Evolutionary conservation across 2,888 invertebrate genomes (phyloP).

Genomic region (Pimpla rufipes): DNA sequence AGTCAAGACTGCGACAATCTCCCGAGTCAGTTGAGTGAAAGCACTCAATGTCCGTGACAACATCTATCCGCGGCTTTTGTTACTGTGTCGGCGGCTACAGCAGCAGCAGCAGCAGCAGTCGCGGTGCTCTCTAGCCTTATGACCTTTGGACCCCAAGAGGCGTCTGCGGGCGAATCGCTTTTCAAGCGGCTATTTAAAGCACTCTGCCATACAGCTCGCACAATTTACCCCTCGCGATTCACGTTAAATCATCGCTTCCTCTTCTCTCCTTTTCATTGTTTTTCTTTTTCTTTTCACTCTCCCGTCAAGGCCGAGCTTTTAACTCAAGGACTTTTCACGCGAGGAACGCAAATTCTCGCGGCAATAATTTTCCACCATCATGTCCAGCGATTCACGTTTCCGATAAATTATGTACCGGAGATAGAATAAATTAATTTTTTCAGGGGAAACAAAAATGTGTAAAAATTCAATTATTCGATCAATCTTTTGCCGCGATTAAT

Average conservation of each 20-base stretch:
- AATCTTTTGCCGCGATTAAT: no score
- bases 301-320: slow-evolving; percentile 12
- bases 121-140: slow-evolving; percentile 25
- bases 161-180: slow-evolving; percentile 24
- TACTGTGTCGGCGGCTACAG: background rate
- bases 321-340: background rate
- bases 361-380: no score
- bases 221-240: slow-evolving; percentile 11
- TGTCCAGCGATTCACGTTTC: no score
- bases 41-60: slow-evolving; percentile 64
- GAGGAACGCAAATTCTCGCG: background rate
- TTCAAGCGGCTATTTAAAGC: slow-evolving; percentile 59
- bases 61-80: slow-evolving; percentile 53
- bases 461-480: no score
- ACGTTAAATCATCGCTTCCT: slow-evolving; percentile 31
- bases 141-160: slow-evolving; percentile 64
- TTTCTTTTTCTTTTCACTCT: slow-evolving; percentile 22
- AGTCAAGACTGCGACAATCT: slow-evolving; percentile 46
- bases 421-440: background rate
- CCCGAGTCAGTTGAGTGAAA: slow-evolving; percentile 60
- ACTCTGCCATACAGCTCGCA: slow-evolving; percentile 19
- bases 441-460: no score
- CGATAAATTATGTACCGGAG: no score
- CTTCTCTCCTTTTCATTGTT: background rate
- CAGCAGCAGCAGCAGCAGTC: slow-evolving; percentile 11